phyloP scores from a whole-genome alignment of 2,797 vertebrate genomes.

The Diplodus sargus region DNA sequence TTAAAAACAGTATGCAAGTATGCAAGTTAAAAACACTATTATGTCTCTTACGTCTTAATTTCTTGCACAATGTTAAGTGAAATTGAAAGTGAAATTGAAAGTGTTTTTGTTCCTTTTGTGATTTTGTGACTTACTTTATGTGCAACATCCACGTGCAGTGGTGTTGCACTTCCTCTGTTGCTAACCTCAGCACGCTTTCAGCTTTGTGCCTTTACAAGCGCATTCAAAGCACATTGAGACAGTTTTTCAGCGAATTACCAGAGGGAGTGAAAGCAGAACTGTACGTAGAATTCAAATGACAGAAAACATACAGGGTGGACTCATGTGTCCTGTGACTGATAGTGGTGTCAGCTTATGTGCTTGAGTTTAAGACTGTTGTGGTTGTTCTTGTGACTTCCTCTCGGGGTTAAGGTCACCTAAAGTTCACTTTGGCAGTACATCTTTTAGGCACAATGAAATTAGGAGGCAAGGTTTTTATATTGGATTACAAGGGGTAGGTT shows the following conservation, averaged over 20 bases:
- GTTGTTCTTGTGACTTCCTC: not conserved
- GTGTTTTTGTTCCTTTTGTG: slow-evolving; percentile 10
- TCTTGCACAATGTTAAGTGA: not conserved
- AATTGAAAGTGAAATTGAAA: slow-evolving; percentile 16
- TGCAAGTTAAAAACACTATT: not conserved
- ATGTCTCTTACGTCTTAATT: not conserved
- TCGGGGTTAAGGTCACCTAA: not conserved
- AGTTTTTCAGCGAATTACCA: not conserved
- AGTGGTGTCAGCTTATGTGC: not conserved
- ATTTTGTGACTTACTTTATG: not conserved
- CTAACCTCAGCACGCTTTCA: not conserved
- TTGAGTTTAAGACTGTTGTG: not conserved
- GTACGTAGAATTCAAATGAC: not conserved
- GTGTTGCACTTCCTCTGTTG: slow-evolving; percentile 43
- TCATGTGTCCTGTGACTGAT: not conserved
- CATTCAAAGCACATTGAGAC: not conserved
- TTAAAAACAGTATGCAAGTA: not conserved
- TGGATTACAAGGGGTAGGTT: not conserved
- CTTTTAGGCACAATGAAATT: not conserved
- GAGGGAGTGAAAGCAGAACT: not conserved
- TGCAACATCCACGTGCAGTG: slow-evolving; percentile 21
- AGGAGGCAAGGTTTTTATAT: not conserved
- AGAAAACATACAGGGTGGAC: not conserved
- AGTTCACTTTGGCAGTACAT: not conserved
- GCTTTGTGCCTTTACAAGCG: not conserved